phyloP scores from a whole-genome alignment of 1,140 invertebrate species.

The Pseudomyrmex concolor region DNA sequence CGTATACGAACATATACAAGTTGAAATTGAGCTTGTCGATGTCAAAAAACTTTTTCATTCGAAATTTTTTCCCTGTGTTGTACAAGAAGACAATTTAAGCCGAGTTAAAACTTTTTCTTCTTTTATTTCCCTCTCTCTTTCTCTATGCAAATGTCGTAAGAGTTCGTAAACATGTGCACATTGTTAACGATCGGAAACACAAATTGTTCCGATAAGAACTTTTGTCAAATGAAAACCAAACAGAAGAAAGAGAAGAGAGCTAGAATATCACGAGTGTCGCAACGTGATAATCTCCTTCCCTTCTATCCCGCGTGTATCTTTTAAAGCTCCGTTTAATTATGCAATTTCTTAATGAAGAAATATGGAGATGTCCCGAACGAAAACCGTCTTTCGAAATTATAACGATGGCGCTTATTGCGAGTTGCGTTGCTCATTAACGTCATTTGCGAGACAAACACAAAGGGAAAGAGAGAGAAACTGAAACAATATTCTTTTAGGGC shows the following conservation, averaged over 20 bases:
- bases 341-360: constrained; percentile 23
- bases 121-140: background rate
- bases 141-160: background rate
- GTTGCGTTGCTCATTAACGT: constrained; percentile 23
- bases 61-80: background rate
- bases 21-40: no score
- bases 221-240: constrained; percentile 9
- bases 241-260: background rate
- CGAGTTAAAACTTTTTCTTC: background rate
- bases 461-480: constrained; percentile 18
- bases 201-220: constrained; percentile 1
- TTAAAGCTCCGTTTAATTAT: constrained; percentile 39
- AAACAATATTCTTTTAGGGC: constrained; percentile 1
- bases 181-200: background rate
- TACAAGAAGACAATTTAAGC: background rate
- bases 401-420: constrained; percentile 29
- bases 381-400: constrained; percentile 38
- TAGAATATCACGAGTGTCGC: no score
- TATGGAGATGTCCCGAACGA: constrained; percentile 19
- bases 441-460: constrained; percentile 20
- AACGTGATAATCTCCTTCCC: no score
- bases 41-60: background rate
- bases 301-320: background rate
- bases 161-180: no score
- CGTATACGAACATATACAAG: no score